phyloP scores from a whole-genome alignment of 2,888 invertebrate species.

The Chalcis sispes region DNA sequence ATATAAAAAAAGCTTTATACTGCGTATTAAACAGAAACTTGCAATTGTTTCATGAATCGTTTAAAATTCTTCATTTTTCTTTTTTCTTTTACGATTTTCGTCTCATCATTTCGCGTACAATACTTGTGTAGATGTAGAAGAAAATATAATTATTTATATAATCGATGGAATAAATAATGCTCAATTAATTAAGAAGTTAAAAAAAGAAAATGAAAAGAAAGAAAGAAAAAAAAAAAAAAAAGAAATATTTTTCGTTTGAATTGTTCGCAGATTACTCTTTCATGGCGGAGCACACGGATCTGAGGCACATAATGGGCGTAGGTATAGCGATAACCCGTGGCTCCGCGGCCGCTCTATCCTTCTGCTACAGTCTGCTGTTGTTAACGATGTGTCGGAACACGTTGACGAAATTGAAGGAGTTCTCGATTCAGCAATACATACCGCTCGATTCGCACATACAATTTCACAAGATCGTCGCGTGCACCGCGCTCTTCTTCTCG shows the following conservation, averaged over 20 bases:
- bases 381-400: constrained; percentile 96
- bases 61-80: no score
- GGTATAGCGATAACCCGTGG: constrained; percentile 97
- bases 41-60: no score
- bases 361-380: constrained; percentile 93
- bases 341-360: constrained; percentile 94
- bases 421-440: constrained; percentile 94
- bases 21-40: no score
- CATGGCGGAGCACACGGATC: constrained; percentile 96
- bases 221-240: not conserved
- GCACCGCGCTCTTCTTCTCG: constrained; percentile 95
- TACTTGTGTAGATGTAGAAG: no score
- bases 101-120: no score
- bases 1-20: no score
- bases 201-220: no score
- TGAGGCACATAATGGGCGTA: constrained; percentile 97
- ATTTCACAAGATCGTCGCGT: constrained; percentile 97
- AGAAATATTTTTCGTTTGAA: no score
- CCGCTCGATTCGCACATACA: constrained; percentile 96
- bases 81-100: no score
- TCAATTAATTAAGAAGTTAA: no score
- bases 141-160: no score
- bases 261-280: constrained; percentile 91
- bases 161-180: no score
- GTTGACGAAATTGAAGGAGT: constrained; percentile 94